Evolutionary conservation across 2,888 invertebrate species (phyloP), one percentile per base, ranked within the genome.

Genomic region (Subacronicta megacephala): DNA sequence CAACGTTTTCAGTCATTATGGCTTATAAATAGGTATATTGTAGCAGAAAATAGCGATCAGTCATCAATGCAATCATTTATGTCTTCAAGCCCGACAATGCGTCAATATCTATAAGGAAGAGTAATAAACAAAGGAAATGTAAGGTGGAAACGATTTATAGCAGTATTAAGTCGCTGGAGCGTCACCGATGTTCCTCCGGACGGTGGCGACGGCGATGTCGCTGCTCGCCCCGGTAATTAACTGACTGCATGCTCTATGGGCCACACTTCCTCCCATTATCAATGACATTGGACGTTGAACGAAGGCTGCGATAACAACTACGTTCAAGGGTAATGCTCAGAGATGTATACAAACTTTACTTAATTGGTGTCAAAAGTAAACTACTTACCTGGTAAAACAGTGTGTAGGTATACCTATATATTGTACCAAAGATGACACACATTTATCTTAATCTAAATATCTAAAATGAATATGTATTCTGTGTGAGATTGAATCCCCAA

Each of bases 211-310:
- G 40, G 40, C 37, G 41, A 50, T 43, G 58, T 20, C 45, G 33
- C 43, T 20, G 40, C 23, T 41, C 43, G 41, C 35, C 9, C 16
- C 52, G 47, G 33, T 52, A 59, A 70, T 66, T 72, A 62, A 26
- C 36, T 37, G 40, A 29, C 23, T 49, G 41, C 58, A 53, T 41
- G 56, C 29, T 49, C 36, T 18, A 23, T 49, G 47, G 31, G 7
- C 50, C n/a, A 5, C n/a, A 36, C 42, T 62, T 67, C 72, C 75
- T 55, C 41, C 46, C 29, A 63, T 62, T 49, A 63, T 37, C 10
- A 40, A 20, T 52, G 47, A 42, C 51, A 69, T 42, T 62, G 51
- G 15, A 41, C 33, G 41, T 29, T 38, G 13, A 16, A 15, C 2
- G 3, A 26, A 26, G 26, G 26, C 26, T 26, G 3, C 10, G 10